phyloP scores from a whole-genome alignment of 1,140 invertebrate genomes.

The Oppia nitens region DNA sequence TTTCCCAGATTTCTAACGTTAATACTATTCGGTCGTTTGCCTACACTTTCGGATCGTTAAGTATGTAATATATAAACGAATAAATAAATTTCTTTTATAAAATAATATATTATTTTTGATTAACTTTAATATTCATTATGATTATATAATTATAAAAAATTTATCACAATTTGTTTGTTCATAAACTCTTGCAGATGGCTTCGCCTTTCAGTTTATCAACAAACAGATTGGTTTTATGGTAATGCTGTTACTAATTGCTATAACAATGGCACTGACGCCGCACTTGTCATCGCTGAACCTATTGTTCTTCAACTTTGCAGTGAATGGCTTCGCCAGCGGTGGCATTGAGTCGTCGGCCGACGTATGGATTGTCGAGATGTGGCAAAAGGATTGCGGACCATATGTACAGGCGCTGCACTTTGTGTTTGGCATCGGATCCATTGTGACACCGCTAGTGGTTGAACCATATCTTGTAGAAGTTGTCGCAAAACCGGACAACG shows the following conservation, averaged over 20 bases:
- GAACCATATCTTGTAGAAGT: conserved; percentile 25
- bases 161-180: too few species aligned
- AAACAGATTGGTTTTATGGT: background rate
- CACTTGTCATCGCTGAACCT: background rate
- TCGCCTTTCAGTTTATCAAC: background rate
- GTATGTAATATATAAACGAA: too few species aligned
- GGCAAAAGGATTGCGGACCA: conserved; percentile 32
- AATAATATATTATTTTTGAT: too few species aligned
- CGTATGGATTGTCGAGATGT: conserved; percentile 24
- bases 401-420: conserved; percentile 36
- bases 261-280: background rate
- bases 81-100: too few species aligned
- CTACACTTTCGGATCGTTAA: background rate
- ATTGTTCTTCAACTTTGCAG: background rate
- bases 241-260: background rate
- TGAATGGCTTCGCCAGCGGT: background rate
- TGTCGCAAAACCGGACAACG: background rate
- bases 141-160: too few species aligned
- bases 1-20: background rate
- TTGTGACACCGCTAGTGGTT: conserved; percentile 33
- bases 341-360: background rate
- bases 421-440: conserved; percentile 34
- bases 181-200: background rate
- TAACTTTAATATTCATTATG: too few species aligned
- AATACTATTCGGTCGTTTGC: background rate